Conservation (phyloP, 2,888 invertebrate genomes). For the Elmis aenea region DNA sequence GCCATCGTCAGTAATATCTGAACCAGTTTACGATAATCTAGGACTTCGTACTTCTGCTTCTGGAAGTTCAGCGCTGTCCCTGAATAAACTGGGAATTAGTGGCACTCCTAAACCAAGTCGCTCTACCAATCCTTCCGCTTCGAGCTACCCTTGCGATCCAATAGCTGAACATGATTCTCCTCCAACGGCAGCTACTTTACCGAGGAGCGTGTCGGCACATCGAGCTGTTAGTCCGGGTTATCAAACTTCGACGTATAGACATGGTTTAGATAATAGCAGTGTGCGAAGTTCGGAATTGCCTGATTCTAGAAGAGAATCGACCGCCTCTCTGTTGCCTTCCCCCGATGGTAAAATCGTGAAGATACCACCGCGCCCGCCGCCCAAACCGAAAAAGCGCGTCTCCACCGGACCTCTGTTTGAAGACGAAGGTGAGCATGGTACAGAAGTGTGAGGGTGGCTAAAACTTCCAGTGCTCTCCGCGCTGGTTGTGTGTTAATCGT, state of each 20-base stretch:
- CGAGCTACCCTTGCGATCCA: slow-evolving; percentile 46
- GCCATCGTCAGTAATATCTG: slow-evolving; percentile 54
- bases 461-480: slow-evolving; percentile 41
- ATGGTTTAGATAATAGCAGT: slow-evolving; percentile 12
- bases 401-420: slow-evolving; percentile 74
- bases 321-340: slow-evolving; percentile 29
- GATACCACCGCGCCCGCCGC: slow-evolving; percentile 78
- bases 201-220: slow-evolving; percentile 32
- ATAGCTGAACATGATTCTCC: slow-evolving; percentile 52
- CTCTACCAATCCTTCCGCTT: slow-evolving; percentile 50
- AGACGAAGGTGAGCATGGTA: slow-evolving; percentile 84
- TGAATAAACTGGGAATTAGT: slow-evolving; percentile 65
- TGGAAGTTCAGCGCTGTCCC: slow-evolving; percentile 74
- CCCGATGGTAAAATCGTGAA: slow-evolving; percentile 47
- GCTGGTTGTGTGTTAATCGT: slow-evolving; percentile 36
- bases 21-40: slow-evolving; percentile 82
- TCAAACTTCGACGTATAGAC: slow-evolving; percentile 38
- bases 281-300: slow-evolving; percentile 47
- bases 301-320: slow-evolving; percentile 37
- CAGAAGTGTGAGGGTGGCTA: slow-evolving; percentile 69
- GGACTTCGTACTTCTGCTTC: slow-evolving; percentile 80
- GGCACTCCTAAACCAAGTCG: slow-evolving; percentile 48
- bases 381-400: slow-evolving; percentile 75
- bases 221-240: slow-evolving; percentile 49
- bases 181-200: slow-evolving; percentile 47